phyloP scores from a whole-genome alignment of 1,140 invertebrate genomes.

The Melanaphis sacchari region DNA sequence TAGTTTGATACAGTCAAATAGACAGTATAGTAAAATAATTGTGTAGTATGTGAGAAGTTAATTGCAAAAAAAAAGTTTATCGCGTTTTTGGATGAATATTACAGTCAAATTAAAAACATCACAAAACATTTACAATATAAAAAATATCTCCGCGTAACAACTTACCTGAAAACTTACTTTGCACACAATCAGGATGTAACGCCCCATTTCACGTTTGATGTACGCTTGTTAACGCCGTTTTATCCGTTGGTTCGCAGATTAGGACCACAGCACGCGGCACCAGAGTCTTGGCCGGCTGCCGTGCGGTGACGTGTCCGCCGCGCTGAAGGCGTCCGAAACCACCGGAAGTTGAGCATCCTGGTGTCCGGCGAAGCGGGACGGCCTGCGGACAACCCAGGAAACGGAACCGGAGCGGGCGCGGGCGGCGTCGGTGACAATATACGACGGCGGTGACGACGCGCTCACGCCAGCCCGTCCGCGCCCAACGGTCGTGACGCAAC shows the following conservation, averaged over 20 bases:
- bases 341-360: not conserved
- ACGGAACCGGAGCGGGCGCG: not conserved
- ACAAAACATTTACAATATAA: not conserved
- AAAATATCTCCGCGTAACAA: not conserved
- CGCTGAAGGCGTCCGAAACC: not conserved
- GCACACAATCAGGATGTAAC: too few relatives aligned
- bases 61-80: not conserved
- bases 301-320: not conserved
- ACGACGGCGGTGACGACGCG: not conserved
- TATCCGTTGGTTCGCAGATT: not conserved
- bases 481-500: constrained; percentile 1
- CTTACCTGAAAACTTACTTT: too few relatives aligned
- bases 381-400: not conserved
- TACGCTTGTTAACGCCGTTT: not conserved
- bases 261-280: not conserved
- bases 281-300: not conserved
- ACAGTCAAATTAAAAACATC: not conserved
- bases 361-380: not conserved
- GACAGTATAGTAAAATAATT: too few relatives aligned
- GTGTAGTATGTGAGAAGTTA: not conserved
- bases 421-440: not conserved
- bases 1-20: too few relatives aligned
- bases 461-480: not conserved
- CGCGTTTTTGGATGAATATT: not conserved
- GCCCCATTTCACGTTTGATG: too few relatives aligned